Evolutionary conservation across 2,888 invertebrate species (phyloP), one percentile per base, ranked within the genome.

Genomic region (Aleiodes alternator): DNA sequence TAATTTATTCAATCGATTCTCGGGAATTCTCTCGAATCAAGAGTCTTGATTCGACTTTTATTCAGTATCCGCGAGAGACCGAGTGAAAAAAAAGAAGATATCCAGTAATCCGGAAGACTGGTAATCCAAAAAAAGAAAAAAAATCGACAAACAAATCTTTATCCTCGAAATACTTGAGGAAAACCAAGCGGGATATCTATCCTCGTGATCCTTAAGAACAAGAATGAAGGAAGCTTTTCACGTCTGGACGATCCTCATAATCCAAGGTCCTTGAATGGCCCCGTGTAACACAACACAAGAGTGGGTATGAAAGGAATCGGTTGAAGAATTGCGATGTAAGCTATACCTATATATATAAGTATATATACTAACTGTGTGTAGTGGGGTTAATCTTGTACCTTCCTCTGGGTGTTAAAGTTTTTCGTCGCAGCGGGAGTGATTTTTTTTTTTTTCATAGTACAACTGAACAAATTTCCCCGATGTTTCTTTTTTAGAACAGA

Each of bases 81-180:
- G 23, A 72, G 48, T 12, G 23, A 23, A 23, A n/a, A 11, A 9
- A 51, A 61, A 29, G 78, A 61, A 29, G 78, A 78, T 78, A 79
- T 79, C 80, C 81, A 76, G 83, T 84, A 77, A 80, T 79, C 76
- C 76, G 72, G 75, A 75, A 78, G 75, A 76, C 78, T 43, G 61
- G 77, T 80, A 80, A 79, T 80, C 78, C 78, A 66, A 66, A 66
- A 69, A 76, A 71, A 43, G 69, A 66, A 69, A 76, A 71, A 43
- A 71, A 78, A 80, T 76, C 76, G 79, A 78, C 80, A 80, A 79
- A 80, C 78, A 78, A 79, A 80, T 79, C 79, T 78, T 61, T 76
- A 48, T 72, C 61, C 51, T 9, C 43, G 34, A 64, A 48, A 43
- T 48, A 14, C 43, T 61, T 43, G 12, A 64, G 23, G 38, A 29